These are phyloP conservation scores for Salpingus planirostris DNA, from an alignment of 2,888 invertebrate genomes.

Conservation along the genomic window DNA sequence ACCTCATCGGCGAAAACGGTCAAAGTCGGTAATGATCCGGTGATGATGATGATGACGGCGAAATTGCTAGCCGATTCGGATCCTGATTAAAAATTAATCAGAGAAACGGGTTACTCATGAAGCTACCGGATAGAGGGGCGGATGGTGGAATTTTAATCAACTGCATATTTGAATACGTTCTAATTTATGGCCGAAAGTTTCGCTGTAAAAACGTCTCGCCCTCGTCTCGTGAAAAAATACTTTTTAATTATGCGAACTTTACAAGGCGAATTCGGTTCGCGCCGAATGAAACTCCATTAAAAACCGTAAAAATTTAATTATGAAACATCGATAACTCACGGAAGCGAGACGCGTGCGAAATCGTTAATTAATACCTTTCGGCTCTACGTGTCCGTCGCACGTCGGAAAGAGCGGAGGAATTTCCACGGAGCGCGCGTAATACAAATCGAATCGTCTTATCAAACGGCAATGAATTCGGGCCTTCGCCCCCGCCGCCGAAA, in stretches of 20 bases:
- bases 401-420: conserved; percentile 12
- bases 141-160: conserved; percentile 18
- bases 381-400: too few species aligned
- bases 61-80: too few species aligned
- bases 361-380: conserved; percentile 3
- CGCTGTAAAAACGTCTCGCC: too few species aligned
- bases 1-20: not conserved
- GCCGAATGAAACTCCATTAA: conserved; percentile 7
- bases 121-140: too few species aligned
- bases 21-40: too few species aligned
- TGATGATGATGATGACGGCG: too few species aligned
- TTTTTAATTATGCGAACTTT: conserved; percentile 11
- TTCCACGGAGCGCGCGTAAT: conserved; percentile 7
- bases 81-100: conserved; percentile 20
- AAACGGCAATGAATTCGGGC: conserved; percentile 17
- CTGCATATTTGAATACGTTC: conserved; percentile 18
- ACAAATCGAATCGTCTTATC: conserved; percentile 15
- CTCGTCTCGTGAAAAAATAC: conserved; percentile 6
- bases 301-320: conserved; percentile 9
- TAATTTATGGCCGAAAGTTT: conserved; percentile 14
- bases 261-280: conserved; percentile 8
- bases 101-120: too few species aligned
- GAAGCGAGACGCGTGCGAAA: not conserved
- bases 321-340: not conserved
- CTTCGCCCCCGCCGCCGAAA: conserved; percentile 15